Evolutionary conservation across 2,888 invertebrate species (phyloP).

Genomic region (Camponotus fellah): DNA sequence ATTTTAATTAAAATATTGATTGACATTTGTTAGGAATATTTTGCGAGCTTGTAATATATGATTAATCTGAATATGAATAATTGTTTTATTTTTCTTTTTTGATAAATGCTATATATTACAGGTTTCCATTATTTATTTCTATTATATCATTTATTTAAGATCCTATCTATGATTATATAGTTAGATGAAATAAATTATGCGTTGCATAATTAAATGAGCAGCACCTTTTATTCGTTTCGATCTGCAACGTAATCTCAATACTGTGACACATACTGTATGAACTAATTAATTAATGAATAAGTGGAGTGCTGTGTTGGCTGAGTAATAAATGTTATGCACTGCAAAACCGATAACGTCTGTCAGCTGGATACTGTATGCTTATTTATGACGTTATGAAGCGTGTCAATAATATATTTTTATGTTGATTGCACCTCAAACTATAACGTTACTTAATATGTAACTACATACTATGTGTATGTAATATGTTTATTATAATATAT

Average conservation of each 20-base stretch:
- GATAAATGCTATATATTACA: neutral
- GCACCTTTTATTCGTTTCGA: conserved; percentile 15
- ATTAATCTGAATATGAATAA: neutral
- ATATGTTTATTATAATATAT: neutral
- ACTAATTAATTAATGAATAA: conserved; percentile 45
- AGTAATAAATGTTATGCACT: conserved; percentile 30
- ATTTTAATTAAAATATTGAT: neutral
- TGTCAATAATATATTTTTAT: conserved; percentile 26
- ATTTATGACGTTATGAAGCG: conserved; percentile 27
- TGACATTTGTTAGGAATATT: neutral
- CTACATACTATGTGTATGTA: neutral
- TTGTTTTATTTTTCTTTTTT: neutral
- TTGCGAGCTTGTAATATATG: neutral
- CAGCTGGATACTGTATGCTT: conserved; percentile 20
- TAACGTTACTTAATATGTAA: neutral
- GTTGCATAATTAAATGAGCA: conserved; percentile 6
- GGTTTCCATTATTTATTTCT: neutral
- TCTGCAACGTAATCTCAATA: conserved; percentile 31
- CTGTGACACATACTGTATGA: neutral
- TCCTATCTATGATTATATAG: neutral
- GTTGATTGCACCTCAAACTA: conserved; percentile 6
- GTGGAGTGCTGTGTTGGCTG: conserved; percentile 18
- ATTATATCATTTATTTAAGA: neutral
- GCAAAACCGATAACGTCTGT: conserved; percentile 34
- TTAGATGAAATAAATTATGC: neutral